Base-by-base conservation (phyloP, 2,797 vertebrate genomes). In the Phrynocephalus guinanensis region DNA sequence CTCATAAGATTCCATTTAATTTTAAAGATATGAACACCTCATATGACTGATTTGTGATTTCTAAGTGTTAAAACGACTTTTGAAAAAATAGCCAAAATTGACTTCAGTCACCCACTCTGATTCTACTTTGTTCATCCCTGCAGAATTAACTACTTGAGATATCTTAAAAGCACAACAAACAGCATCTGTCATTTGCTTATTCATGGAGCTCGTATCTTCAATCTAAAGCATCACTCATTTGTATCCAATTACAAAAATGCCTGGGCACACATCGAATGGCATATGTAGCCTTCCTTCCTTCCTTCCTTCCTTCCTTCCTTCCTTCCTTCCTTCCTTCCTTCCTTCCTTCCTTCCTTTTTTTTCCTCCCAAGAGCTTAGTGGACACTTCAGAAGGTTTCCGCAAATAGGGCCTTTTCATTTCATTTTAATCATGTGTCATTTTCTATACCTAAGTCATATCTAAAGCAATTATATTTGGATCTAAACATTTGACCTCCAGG, bases 401-500 rank as follows among this genome's bases (percentile, higher is more conserved):
- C 78, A 28, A 56, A 24, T 84, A 84, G 85, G 85, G 9, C 63
- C 83, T 91, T 86, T 90, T 30, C 63, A 63, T 60, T 92, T 91
- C 82, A 86, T 90, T 92, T 91, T 84, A 87, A 93, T 52, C 50
- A 76, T 50, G 28, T 7, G n/a, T 72, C 6, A 18, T 88, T 90
- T 63, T 83, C 90, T 83, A n/a, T 87, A 15, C 83, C 80, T 90
- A 82, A 68, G n/a, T 6, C 28, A 85, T 91, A 93, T 92, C 88
- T 89, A 85, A 91, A 88, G 28, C 50, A 89, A 82, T 87, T 93
- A 87, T 91, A 50, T 48, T 89, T 92, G 79, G 24, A 84, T 91
- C 82, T 86, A 83, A 87, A 48, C 44, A 87, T 68, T 91, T 66
- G 15, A 30, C 4, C 82, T 24, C 87, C 18, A 44, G 16, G 78